Evolutionary conservation across 2,113 vertebrate genomes (phyloP).

Genomic region (Lates calcarifer): DNA sequence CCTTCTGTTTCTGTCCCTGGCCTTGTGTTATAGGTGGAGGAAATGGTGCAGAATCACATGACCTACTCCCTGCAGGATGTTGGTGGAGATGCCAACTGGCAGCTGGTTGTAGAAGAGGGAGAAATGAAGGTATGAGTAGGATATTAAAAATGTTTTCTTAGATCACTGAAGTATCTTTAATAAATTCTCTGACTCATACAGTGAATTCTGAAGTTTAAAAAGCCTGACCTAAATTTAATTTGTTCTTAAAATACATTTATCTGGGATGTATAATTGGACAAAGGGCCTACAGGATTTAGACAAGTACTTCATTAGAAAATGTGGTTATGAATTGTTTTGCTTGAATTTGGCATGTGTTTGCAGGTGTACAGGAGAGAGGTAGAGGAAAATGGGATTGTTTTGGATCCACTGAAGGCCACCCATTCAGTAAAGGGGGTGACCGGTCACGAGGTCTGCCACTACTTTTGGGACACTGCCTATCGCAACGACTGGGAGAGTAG

Average conservation of each 20-base stretch:
- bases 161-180: background rate
- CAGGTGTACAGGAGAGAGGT: slow-evolving; percentile 98
- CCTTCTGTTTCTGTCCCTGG: background rate
- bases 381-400: slow-evolving; percentile 96
- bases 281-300: background rate
- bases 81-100: slow-evolving; percentile 98
- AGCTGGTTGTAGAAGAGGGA: slow-evolving; percentile 97
- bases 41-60: slow-evolving; percentile 97
- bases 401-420: slow-evolving; percentile 98
- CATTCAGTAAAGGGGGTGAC: slow-evolving; percentile 96
- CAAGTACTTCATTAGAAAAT: background rate
- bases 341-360: background rate
- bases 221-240: background rate
- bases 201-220: background rate
- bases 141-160: background rate
- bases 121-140: slow-evolving; percentile 92
- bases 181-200: no score
- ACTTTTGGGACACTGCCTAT: slow-evolving; percentile 96
- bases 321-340: background rate
- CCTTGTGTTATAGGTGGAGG: slow-evolving; percentile 89
- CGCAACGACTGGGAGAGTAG: slow-evolving; percentile 99
- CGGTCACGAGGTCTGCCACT: slow-evolving; percentile 96
- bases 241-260: background rate
- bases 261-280: background rate
- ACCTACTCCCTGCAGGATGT: slow-evolving; percentile 97